A percentile compares a stretch with the other conserved stretches of the same genome.
Conservation (phyloP, 2,113 vertebrate genomes). For the Girardinichthys multiradiatus region DNA sequence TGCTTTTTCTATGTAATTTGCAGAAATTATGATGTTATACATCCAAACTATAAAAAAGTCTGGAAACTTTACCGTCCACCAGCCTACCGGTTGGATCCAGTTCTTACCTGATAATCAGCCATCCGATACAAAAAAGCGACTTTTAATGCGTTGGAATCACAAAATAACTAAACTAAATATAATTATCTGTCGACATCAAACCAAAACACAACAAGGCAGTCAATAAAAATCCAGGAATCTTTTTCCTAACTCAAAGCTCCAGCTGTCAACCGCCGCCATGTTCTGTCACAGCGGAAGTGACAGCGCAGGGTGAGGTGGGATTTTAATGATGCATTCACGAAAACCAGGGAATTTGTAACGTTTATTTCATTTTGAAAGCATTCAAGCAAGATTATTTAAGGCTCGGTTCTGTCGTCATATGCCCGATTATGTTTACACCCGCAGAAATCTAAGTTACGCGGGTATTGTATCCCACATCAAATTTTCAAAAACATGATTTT, state of each 20-base stretch:
- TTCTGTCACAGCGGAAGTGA: conserved; percentile 43
- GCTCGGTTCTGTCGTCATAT: no score
- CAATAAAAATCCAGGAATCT: not conserved
- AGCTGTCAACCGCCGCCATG: conserved; percentile 50
- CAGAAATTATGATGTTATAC: not conserved
- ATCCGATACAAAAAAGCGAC: no score
- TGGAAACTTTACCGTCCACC: not conserved
- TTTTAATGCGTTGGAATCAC: not conserved
- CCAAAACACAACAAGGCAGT: no score
- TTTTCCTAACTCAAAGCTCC: not conserved
- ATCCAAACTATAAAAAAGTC: not conserved
- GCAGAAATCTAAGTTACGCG: no score
- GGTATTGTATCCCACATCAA: not conserved
- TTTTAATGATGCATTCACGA: not conserved
- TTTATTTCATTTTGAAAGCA: no score
- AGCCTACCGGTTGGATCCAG: not conserved
- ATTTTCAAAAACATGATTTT: not conserved
- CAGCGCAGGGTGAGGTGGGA: conserved; percentile 9
- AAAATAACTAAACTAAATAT: not conserved
- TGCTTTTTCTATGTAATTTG: not conserved
- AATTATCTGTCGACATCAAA: not conserved
- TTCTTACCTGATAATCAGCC: not conserved
- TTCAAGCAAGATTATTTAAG: no score
- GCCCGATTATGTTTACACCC: no score
- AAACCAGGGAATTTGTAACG: not conserved